These are phyloP conservation scores for Lasioglossum marginatum DNA, from an alignment of 2,888 invertebrate genomes.

Conservation along the genomic window DNA sequence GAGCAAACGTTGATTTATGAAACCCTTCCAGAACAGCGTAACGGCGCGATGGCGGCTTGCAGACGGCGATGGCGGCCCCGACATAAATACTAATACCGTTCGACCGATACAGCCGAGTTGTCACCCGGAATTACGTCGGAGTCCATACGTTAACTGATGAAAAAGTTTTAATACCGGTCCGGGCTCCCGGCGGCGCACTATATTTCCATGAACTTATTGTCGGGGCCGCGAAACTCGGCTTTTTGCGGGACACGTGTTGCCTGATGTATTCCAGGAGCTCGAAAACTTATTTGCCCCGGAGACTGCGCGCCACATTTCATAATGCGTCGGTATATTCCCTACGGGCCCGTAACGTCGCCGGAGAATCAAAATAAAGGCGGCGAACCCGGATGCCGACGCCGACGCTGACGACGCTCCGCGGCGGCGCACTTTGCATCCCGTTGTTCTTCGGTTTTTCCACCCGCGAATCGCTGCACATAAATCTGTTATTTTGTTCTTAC, in stretches of 20 bases:
- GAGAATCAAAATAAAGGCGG: slow-evolving; percentile 71
- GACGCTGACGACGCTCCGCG: background rate
- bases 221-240: slow-evolving; percentile 74
- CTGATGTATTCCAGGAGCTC: slow-evolving; percentile 75
- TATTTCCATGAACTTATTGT: slow-evolving; percentile 81
- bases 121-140: slow-evolving; percentile 60
- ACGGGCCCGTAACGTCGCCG: slow-evolving; percentile 60
- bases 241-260: slow-evolving; percentile 82
- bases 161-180: slow-evolving; percentile 78
- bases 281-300: slow-evolving; percentile 79
- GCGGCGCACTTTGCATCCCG: slow-evolving; percentile 13
- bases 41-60: background rate
- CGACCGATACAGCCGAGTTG: slow-evolving; percentile 31
- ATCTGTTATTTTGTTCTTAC: slow-evolving; percentile 16
- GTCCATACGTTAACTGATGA: slow-evolving; percentile 76
- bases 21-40: background rate
- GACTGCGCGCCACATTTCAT: slow-evolving; percentile 74
- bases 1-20: slow-evolving; percentile 8
- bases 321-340: slow-evolving; percentile 72
- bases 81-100: slow-evolving; percentile 22
- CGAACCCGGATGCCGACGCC: slow-evolving; percentile 37
- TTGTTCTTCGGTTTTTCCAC: slow-evolving; percentile 25
- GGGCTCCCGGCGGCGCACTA: slow-evolving; percentile 74
- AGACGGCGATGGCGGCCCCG: background rate
- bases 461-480: slow-evolving; percentile 14